Base-by-base conservation (phyloP, 2,113 vertebrate genomes). In the Oreochromis aureus region DNA sequence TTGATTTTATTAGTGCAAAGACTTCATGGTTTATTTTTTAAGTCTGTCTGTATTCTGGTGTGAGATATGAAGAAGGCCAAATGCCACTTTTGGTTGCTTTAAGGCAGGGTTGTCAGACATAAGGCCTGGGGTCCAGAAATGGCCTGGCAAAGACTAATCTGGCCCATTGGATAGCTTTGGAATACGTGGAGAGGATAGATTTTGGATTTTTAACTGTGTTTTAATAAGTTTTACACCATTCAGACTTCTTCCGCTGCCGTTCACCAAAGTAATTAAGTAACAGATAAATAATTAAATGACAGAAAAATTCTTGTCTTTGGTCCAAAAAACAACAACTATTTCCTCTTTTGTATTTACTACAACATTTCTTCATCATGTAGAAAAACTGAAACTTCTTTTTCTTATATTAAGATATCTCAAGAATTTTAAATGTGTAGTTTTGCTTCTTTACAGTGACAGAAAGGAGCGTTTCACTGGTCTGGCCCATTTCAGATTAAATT, bases 111-210 rank as follows among this genome's bases (percentile, higher is more conserved):
- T 66, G 18, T 66, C 32, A 66, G 12, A 66, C 32, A 66, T 66
- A 66, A 39, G 10, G 61, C 18, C 18, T 7, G 4, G 32, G 61
- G 61, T 18, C 61, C 18, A n/a, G 61, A 39, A 0, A 66, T 7
- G 10, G 10, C 6, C 5, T 0, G 2, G 61, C 18, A 66, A 1
- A 66, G 61, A 39, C 18, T 36, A 66, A 66, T 66, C 32, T 0
- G 18, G 32, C 32, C 10, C 61, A 66, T 2, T n/a, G 0, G 4
- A 39, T 3, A 39, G 32, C 32, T 66, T 66, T 66, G 61, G 32
- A 39, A n/a, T 39, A 39, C n/a, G 18, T 39, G 32, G 61, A 63
- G 1, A 2, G 32, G 18, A 36, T 12, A 66, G 6, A 66, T n/a
- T 5, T 66, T 4, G 61, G 32, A 12, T 12, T 66, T 66, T 39